Evolutionary conservation across 2,797 vertebrate species (phyloP).

Genomic region (Gymnoscopelus braueri): DNA sequence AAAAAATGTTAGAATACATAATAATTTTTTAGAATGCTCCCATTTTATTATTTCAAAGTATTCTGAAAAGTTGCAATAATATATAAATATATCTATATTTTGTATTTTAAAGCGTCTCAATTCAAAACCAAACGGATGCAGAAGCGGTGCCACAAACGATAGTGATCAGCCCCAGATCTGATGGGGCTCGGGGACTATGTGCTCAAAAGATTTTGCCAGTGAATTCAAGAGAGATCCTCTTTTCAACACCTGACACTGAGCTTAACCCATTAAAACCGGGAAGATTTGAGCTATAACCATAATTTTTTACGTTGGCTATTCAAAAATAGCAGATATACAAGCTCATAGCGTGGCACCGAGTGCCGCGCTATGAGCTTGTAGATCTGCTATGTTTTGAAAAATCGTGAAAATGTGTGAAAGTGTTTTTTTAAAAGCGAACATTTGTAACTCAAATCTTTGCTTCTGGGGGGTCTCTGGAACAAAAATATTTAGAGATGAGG

Average conservation of each 20-base stretch:
- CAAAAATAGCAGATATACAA: no score
- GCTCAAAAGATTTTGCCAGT: slow-evolving; percentile 64
- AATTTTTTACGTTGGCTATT: no score
- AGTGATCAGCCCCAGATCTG: slow-evolving; percentile 78
- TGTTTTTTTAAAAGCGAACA: no score
- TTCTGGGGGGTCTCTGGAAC: no score
- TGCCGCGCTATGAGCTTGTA: no score
- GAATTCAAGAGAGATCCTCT: slow-evolving; percentile 67
- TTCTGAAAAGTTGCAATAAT: slow-evolving; percentile 63
- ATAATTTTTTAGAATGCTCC: slow-evolving; percentile 55
- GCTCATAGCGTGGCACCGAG: no score
- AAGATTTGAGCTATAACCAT: no score
- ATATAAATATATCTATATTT: no score
- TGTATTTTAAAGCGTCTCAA: slow-evolving; percentile 47
- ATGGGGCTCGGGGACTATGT: slow-evolving; percentile 60
- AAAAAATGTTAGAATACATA: slow-evolving; percentile 53
- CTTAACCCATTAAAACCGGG: slow-evolving; percentile 41
- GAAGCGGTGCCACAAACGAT: slow-evolving; percentile 72
- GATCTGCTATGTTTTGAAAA: no score
- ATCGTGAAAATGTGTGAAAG: no score
- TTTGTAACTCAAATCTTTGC: no score
- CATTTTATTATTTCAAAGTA: slow-evolving; percentile 68
- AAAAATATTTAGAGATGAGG: no score
- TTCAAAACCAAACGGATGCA: slow-evolving; percentile 62
- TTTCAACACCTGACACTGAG: slow-evolving; percentile 80